Percentiles rank a stretch among this genome's conserved stretches.
These are phyloP conservation scores for Bradypodion pumilum DNA, from an alignment of 2,797 vertebrate genomes.

Conservation along the genomic window DNA sequence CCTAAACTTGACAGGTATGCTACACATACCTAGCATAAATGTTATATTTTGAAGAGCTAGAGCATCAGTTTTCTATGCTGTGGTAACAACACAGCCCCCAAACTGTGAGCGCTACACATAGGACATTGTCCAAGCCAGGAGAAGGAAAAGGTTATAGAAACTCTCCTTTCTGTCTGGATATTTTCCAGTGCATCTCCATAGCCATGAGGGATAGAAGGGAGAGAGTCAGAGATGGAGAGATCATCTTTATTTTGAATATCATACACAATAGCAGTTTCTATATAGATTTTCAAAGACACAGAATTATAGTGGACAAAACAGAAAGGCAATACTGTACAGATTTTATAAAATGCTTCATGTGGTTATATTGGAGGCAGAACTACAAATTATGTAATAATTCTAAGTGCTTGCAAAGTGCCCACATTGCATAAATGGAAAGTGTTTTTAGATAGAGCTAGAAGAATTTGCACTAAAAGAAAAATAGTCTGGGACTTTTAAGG, in stretches of 20 bases:
- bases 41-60: neutral
- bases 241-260: neutral
- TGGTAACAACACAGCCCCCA: neutral
- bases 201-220: neutral
- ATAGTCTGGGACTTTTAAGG: neutral
- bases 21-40: neutral
- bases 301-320: neutral
- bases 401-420: neutral
- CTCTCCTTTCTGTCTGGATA: neutral
- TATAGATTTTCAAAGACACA: neutral
- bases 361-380: neutral
- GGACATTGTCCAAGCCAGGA: neutral
- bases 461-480: neutral
- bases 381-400: neutral
- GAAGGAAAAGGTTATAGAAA: neutral
- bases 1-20: too few species aligned
- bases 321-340: too few species aligned
- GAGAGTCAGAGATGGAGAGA: neutral
- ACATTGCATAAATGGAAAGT: neutral
- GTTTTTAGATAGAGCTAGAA: neutral
- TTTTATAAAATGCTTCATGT: neutral
- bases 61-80: neutral
- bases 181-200: neutral
- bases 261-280: neutral
- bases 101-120: neutral